Base-by-base conservation (phyloP, 2,113 vertebrate species). In the Ciconia maguari region DNA sequence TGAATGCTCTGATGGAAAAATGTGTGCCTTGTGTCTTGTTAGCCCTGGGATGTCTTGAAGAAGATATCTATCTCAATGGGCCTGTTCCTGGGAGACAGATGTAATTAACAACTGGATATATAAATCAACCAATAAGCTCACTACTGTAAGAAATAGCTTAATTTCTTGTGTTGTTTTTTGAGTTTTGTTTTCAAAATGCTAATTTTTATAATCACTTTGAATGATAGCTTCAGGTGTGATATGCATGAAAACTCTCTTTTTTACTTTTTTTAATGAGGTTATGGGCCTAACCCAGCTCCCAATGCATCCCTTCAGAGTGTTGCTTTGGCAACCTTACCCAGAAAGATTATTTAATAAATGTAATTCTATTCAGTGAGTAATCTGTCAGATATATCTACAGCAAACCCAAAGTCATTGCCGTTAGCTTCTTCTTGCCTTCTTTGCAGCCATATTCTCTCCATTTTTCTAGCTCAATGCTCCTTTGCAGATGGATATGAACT, bases 1-100 rank as follows among this genome's bases (percentile, higher is more conserved):
- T 74, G 58, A 91, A 91, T 91, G 22, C 27, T 93, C 51, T 70
- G 48, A 64, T 69, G 68, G 46, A 95, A 89, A 90, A 92, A 92
- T 36, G 41, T 54, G 44, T 65, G 41, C n/a, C 68, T 57, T 81
- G 64, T 84, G 87, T 54, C 94, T 92, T 90, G 38, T 89, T 96
- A 96, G 87, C 83, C 60, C 30, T 4, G 4, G 55, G 85, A 94
- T 79, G 36, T 57, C 91, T 94, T 89, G 64, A 92, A 68, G 58
- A 88, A 86, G 44, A n/a, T 81, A 83, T 48, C 21, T 52, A 48
- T 96, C 79, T 93, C 71, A 81, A n/a, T 51, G 30, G 79, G 9
- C 17, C 44, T 86, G 26, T 54, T 93, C 87, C 76, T 90, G 42
- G 16, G 68, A 96, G 82, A 87, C 30, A 86, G 64, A 74, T 55